Conservation (phyloP, 1,140 invertebrate genomes). For the honey bee (Apis mellifera) region Amel_HAv3.1 CM009941.2:2637501-2638000, state of each 20-base stretch:
- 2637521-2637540: background rate
- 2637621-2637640: conserved; percentile 97
- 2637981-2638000: too few species aligned
- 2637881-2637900: conserved; percentile 97
- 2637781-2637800: conserved; percentile 93
- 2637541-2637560: background rate
- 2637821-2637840: conserved; percentile 96
- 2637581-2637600: conserved; percentile 95
- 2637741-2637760: background rate
- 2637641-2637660: conserved; percentile 95
- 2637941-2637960: background rate
- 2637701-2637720: conserved; percentile 86
- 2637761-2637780: conserved; percentile 69
- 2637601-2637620: conserved; percentile 97
- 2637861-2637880: conserved; percentile 93
- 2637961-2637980: background rate
- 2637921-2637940: conserved; percentile 96
- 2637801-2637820: conserved; percentile 93
- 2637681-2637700: conserved; percentile 93
- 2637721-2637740: background rate
- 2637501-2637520: conserved; percentile 1
- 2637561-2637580: conserved; percentile 94
- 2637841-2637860: conserved; percentile 96
- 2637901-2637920: conserved; percentile 97
- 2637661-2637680: conserved; percentile 94